Conservation (phyloP, 2,797 vertebrate species). For the Steatocranus sp. region DNA sequence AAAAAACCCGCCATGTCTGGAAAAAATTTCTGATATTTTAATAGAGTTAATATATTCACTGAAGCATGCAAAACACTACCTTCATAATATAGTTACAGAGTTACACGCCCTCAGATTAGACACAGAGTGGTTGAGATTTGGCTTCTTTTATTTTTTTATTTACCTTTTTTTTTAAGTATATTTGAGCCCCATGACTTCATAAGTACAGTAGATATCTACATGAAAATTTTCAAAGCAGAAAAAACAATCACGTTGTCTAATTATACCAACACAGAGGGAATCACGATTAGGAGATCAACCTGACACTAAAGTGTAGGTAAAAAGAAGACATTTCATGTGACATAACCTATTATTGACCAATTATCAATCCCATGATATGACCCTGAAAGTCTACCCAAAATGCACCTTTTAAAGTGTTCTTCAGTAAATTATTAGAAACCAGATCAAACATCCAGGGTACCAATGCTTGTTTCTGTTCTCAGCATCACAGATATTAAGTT, state of each 20-base stretch:
- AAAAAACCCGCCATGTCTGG: accelerated
- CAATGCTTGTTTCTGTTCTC: background rate
- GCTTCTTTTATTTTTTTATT: background rate
- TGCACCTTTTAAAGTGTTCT: background rate
- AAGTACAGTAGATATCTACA: background rate
- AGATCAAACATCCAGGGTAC: background rate
- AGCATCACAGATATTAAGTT: background rate
- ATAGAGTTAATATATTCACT: background rate
- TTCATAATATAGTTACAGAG: background rate
- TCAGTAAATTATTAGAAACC: background rate
- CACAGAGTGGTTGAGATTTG: background rate
- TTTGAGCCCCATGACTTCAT: background rate
- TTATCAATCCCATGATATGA: background rate
- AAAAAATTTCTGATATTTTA: background rate
- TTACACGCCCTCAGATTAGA: background rate
- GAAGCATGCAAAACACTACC: background rate
- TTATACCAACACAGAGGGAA: background rate
- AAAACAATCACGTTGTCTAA: background rate
- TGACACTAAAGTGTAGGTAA: background rate
- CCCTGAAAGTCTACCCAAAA: background rate
- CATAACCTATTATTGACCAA: background rate
- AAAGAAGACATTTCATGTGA: background rate
- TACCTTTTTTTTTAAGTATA: background rate
- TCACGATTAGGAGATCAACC: background rate
- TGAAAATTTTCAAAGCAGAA: background rate